Base-by-base conservation (phyloP, 2,888 invertebrate species). In the Eulithis prunata region DNA sequence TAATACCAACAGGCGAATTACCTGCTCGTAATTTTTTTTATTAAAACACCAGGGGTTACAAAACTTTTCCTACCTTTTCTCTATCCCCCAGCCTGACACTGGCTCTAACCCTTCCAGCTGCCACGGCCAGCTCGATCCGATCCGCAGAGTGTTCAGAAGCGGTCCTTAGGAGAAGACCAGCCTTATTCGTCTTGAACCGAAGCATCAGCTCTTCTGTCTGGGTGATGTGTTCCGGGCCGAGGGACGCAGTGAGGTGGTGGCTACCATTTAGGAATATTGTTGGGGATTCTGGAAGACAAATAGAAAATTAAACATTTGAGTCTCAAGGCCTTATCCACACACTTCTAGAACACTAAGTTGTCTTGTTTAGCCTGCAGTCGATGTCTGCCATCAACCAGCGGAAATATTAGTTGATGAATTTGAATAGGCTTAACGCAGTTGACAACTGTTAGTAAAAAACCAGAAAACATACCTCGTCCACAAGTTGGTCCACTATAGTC, bases 181-280 rank as follows among this genome's bases (percentile, higher is more conserved):
- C 96, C 68, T 95, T 95, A 32, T 94, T 95, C 3, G 98, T 98
- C 72, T 96, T 95, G 88, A 99, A 98, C 61, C 98, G 94, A 57
- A 99, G 93, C 51, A 97, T 94, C 66, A 98, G 94, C 82, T 98
- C 98, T 85, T 99, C 99, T 0, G 97, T 98, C 86, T 98, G 98
- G 0, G 98, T 97, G 58, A 95, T 94, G 69, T 96, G 96, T 69
- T 96, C 96, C n/a, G 95, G 94, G 64, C 94, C 95, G 51, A 96
- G 88, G 55, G 95, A 93, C 5, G 97, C 95, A 46, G 96, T 95
- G 91, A 98, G 95, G 82, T 97, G 97, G 84, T 98, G 98, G 32
- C 96, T 96, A 46, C 98, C 98, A 82, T 98, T 98, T 80, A 98
- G 95, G 78, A 95, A 96, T 69, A 99, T 93, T 2, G 97, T 98